Conservation (phyloP, 2,113 vertebrate species). For the Erinaceus europaeus region DNA sequence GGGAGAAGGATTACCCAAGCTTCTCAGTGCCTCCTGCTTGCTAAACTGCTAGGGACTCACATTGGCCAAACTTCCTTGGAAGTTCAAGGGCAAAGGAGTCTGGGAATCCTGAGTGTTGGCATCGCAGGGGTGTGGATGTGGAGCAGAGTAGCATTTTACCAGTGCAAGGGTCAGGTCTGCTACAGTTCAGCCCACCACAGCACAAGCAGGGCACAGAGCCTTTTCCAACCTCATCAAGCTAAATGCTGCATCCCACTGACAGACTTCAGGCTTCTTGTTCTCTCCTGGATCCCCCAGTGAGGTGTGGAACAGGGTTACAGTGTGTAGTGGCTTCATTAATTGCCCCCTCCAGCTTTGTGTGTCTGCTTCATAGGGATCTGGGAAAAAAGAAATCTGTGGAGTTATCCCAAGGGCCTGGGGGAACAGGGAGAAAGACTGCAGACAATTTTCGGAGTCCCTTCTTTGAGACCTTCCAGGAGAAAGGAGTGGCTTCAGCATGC, state of each 20-base stretch:
- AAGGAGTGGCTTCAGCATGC: too few species aligned
- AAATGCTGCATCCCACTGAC: not conserved
- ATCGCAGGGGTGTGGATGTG: not conserved
- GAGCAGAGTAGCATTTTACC: not conserved
- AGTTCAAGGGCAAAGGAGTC: not conserved
- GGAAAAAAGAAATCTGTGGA: constrained; percentile 58
- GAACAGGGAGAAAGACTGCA: not conserved
- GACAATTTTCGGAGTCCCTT: not conserved
- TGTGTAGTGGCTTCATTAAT: not conserved
- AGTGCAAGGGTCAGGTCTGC: not conserved
- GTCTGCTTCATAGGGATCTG: not conserved
- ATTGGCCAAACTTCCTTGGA: not conserved
- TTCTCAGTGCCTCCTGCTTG: not conserved
- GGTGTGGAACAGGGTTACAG: not conserved
- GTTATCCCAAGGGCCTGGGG: not conserved
- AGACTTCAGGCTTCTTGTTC: not conserved
- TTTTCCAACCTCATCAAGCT: not conserved
- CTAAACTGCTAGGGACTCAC: not conserved
- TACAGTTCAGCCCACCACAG: not conserved
- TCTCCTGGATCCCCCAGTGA: not conserved
- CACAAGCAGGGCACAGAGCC: not conserved
- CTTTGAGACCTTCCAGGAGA: not conserved
- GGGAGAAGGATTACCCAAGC: not conserved
- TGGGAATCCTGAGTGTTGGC: not conserved
- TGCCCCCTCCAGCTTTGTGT: not conserved